These are phyloP conservation scores for Polydesmus complanatus DNA, from an alignment of 2,888 invertebrate genomes.

Conservation along the genomic window DNA sequence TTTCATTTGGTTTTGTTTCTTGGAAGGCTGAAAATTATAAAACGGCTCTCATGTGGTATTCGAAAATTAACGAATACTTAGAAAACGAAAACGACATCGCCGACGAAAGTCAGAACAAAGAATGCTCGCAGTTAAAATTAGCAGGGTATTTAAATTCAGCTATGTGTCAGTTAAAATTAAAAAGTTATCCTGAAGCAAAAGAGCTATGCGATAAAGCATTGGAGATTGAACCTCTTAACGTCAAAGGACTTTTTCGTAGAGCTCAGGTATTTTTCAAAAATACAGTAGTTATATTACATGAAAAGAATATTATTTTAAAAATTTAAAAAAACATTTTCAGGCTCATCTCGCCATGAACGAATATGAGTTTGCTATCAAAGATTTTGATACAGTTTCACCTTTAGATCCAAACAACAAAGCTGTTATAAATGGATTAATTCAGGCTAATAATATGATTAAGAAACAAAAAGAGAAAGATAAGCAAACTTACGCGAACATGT, in stretches of 20 bases:
- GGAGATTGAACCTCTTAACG: constrained; percentile 54
- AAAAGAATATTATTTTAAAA: neutral
- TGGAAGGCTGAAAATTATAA: constrained; percentile 51
- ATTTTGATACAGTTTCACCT: constrained; percentile 60
- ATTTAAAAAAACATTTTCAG: too few relatives aligned
- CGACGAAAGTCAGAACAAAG: constrained; percentile 34
- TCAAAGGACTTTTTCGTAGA: constrained; percentile 78
- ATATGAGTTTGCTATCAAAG: constrained; percentile 55
- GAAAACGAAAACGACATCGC: constrained; percentile 36
- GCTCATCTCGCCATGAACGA: constrained; percentile 62
- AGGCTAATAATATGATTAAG: constrained; percentile 58
- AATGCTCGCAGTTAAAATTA: constrained; percentile 44
- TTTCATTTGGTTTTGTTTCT: constrained; percentile 17
- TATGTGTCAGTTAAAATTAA: constrained; percentile 60
- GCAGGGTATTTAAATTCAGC: constrained; percentile 68
- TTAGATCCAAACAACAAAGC: constrained; percentile 77
- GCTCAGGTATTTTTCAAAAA: constrained; percentile 44
- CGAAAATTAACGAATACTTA: constrained; percentile 52
- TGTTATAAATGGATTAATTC: constrained; percentile 57
- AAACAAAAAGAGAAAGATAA: constrained; percentile 67
- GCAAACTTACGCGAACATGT: constrained; percentile 85
- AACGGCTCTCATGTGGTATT: constrained; percentile 75
- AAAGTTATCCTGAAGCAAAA: constrained; percentile 55
- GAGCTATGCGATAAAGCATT: constrained; percentile 64
- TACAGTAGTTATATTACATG: neutral